Base-by-base conservation (phyloP, 2,113 vertebrate species). In the Mobula birostris region DNA sequence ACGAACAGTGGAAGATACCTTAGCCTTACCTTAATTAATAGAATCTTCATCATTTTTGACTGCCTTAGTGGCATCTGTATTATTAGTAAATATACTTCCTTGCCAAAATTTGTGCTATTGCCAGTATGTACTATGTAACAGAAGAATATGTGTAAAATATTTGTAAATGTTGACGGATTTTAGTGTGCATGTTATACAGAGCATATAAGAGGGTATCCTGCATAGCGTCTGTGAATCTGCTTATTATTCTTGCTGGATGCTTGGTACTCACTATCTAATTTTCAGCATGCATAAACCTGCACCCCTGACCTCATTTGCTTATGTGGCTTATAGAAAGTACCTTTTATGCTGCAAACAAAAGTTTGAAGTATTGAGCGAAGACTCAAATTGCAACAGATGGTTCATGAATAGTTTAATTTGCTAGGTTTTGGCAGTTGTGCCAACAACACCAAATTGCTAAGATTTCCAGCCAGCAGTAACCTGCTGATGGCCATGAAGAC, bases 351-450 rank as follows among this genome's bases (percentile, higher is more conserved):
- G 14, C 85, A 88, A 66, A 17, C 58, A n/a, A 58, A n/a, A 88
- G 58, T 63, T 88, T 2, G 29, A n/a, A 15, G 27, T 88, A 88
- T 32, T 88, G 61, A 32, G 61, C 14, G 12, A 68, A 14, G 11
- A 9, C 56, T 85, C 82, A 82, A 87, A 87, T 61, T 87, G 56
- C 83, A 90, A 90, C 85, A 88, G 85, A 88, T 90, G 85, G 85
- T 19, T 90, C 27, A 88, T 88, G 85, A 88, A 66, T 88, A 88
- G 27, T 66, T 88, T 68, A 90, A 66, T 66, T 90, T 90, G 29
- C 85, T 66, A 17, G 61, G 12, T 66, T 32, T 32, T 90, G 85
- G 14, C 58, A 68, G 61, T n/a, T 14, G 24, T n/a, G 83, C 56
- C 4, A 61, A n/a, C 83, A 29, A 27, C 83, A 87, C 56, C 56